Evolutionary conservation across 2,797 vertebrate species (phyloP), one percentile per base, ranked within the genome.

Genomic region (Heterohyrax brucei): DNA sequence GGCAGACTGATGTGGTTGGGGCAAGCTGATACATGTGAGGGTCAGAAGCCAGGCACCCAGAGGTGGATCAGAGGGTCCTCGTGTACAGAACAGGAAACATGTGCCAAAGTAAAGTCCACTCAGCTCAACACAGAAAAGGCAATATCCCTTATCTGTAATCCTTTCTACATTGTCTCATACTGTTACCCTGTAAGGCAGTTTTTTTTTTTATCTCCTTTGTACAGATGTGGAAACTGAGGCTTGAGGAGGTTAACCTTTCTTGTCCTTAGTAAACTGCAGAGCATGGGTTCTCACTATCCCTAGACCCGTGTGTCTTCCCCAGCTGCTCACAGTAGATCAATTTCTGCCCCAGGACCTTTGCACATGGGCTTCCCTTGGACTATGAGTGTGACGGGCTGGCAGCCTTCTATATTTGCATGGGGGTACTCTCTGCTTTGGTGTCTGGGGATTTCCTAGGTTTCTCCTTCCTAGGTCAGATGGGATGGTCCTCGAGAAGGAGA

Each of bases 51-150:
- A 7, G 70, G 66, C 19, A n/a, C 18, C 56, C 30, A 5, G 53
- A 26, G 26, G 4, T 48, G 5, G 16, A 30, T 39, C 48, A 44
- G 80, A 82, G 87, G n/a, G 75, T 33, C 46, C 0, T 6, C 16
- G 76, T 30, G 62, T 21, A 4, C 22, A 21, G 62, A 33, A 39
- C 10, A 30, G 56, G 33, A 26, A 46, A 30, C 10, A 24, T 2
- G 13, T n/a, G 30, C 26, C 61, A 7, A 59, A 1, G 3, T 2
- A 19, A 77, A 68, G 12, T 39, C 28, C 22, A 22, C 66, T 92
- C 16, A 28, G 3, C 26, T 50, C 1, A 6, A 8, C 1, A 0
- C 59, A 3, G 0, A 2, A 33, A 5, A 80, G 26, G 64, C 64
- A 48, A 24, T 13, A 39, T 6, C 46, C 18, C 72, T 77, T 13